Conservation (phyloP, 1,140 invertebrate species). For the Parapsyche elsis region DNA sequence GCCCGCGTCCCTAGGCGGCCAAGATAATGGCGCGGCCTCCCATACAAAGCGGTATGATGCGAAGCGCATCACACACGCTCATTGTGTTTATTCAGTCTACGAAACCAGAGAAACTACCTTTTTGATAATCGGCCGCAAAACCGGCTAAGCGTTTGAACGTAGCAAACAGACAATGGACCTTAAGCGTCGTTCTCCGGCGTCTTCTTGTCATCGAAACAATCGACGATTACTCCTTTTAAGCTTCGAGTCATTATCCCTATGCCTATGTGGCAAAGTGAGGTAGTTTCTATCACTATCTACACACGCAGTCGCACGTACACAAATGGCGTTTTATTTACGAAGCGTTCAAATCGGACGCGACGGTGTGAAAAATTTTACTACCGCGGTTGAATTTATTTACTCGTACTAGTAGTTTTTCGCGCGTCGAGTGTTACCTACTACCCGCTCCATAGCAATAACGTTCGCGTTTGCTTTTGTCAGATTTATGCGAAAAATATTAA, state of each 20-base stretch:
- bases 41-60: background rate
- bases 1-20: no score
- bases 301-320: no score
- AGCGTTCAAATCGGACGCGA: no score
- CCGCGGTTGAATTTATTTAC: no score
- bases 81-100: slow-evolving; percentile 41
- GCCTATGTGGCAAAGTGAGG: no score
- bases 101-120: slow-evolving; percentile 37
- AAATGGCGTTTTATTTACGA: no score
- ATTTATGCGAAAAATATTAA: slow-evolving; percentile 36
- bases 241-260: background rate
- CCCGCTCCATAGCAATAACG: no score
- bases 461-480: slow-evolving; percentile 9
- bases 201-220: slow-evolving; percentile 14
- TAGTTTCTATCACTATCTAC: no score
- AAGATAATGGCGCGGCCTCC: background rate
- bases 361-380: no score
- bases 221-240: background rate
- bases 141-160: background rate
- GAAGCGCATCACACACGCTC: slow-evolving; percentile 1
- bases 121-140: slow-evolving; percentile 35
- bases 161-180: background rate
- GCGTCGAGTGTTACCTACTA: no score
- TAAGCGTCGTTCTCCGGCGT: background rate
- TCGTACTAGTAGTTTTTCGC: no score